Evolutionary conservation across 2,888 invertebrate genomes (phyloP).

Genomic region (Hermaeophaga mercurialis): DNA sequence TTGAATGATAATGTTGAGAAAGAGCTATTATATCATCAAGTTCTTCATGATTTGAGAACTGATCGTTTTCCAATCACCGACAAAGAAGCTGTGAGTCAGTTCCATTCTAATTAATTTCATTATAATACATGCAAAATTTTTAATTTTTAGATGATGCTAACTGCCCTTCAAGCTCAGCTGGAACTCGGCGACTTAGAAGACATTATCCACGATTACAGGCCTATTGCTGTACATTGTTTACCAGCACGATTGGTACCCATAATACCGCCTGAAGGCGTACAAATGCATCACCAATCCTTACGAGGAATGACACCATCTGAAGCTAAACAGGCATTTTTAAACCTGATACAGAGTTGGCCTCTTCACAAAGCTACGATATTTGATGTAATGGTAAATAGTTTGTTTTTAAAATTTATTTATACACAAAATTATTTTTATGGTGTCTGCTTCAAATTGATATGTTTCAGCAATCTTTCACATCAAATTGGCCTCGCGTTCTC

Average conservation of each 20-base stretch:
- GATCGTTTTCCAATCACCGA: slow-evolving; percentile 92
- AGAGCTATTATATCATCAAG: slow-evolving; percentile 91
- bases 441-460: neutral
- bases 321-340: slow-evolving; percentile 91
- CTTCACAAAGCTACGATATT: slow-evolving; percentile 91
- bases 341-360: slow-evolving; percentile 92
- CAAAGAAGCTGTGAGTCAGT: slow-evolving; percentile 83
- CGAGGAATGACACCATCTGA: slow-evolving; percentile 84
- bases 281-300: slow-evolving; percentile 89
- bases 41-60: slow-evolving; percentile 85
- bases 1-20: slow-evolving; percentile 87
- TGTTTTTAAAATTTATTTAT: too few relatives aligned
- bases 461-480: slow-evolving; percentile 89
- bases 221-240: slow-evolving; percentile 79
- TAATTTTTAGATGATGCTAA: slow-evolving; percentile 79
- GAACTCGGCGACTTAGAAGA: slow-evolving; percentile 85
- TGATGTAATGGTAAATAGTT: slow-evolving; percentile 81
- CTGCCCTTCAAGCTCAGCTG: slow-evolving; percentile 91
- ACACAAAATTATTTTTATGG: neutral
- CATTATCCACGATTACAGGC: slow-evolving; percentile 66
- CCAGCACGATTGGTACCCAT: slow-evolving; percentile 81
- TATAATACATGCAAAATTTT: neutral
- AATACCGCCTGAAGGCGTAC: slow-evolving; percentile 82
- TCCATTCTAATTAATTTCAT: neutral
- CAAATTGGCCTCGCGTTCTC: slow-evolving; percentile 90